Percentiles rank a stretch among this genome's conserved stretches.
Evolutionary conservation across 2,797 vertebrate species (phyloP).

Genomic region (Ceryle rudis): DNA sequence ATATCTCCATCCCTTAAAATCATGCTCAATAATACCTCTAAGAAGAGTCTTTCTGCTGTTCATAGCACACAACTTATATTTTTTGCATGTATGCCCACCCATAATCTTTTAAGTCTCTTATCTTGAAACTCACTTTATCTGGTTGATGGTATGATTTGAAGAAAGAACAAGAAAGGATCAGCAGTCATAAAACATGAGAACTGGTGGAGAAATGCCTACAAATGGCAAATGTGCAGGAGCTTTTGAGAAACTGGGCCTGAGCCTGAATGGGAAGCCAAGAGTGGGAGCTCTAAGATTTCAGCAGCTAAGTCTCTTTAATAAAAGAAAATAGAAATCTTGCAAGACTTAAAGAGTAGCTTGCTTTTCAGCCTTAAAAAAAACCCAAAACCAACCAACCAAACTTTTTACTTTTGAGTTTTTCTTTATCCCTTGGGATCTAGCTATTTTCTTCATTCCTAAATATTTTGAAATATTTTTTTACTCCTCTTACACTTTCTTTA

Average conservation of each 20-base stretch:
- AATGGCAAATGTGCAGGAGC: neutral
- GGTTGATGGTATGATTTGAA: neutral
- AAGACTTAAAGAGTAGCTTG: neutral
- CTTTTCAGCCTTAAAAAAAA: slow-evolving; percentile 6
- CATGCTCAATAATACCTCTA: neutral
- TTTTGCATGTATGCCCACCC: neutral
- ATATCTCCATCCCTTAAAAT: neutral
- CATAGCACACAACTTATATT: neutral
- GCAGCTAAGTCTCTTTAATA: neutral
- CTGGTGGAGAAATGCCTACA: neutral
- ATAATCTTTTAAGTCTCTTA: neutral
- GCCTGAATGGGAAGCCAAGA: neutral
- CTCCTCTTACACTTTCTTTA: slow-evolving; percentile 12
- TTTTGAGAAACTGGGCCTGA: neutral
- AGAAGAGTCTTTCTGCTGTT: neutral
- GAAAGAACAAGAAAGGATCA: neutral
- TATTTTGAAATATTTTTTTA: slow-evolving; percentile 28
- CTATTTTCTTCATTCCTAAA: slow-evolving; percentile 11
- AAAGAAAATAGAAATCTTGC: neutral
- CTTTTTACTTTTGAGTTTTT: neutral
- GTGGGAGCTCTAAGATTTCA: neutral
- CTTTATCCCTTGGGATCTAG: neutral
- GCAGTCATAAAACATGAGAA: neutral
- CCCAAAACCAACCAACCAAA: neutral
- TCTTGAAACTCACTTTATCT: neutral